These are phyloP conservation scores for Bolborhynchus lineola DNA, from an alignment of 2,113 vertebrate species.

Conservation along the genomic window DNA sequence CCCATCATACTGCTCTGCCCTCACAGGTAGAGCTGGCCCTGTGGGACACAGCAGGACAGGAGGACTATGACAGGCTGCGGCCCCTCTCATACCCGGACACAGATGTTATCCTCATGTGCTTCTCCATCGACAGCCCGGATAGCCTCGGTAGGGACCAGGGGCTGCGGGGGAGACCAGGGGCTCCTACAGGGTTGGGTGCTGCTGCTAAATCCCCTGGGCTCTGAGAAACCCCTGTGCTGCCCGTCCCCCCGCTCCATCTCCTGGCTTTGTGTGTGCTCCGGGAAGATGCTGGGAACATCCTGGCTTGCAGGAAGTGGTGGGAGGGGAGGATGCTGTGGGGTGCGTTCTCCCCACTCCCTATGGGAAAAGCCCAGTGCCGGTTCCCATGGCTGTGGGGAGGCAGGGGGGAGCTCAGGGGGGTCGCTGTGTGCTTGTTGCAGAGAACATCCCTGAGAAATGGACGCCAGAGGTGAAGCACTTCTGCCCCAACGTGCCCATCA, in stretches of 20 bases:
- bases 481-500: slow-evolving; percentile 97
- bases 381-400: fast-evolving
- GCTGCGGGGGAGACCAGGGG: neutral
- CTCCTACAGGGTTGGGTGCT: neutral
- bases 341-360: fast-evolving
- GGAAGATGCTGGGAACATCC: neutral
- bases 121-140: slow-evolving; percentile 97
- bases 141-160: slow-evolving; percentile 85
- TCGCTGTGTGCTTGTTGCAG: slow-evolving; percentile 43
- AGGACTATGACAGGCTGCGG: slow-evolving; percentile 93
- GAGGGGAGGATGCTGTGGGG: neutral
- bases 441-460: slow-evolving; percentile 99
- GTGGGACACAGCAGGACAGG: slow-evolving; percentile 97
- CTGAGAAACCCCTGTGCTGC: fast-evolving
- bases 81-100: slow-evolving; percentile 97
- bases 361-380: fast-evolving
- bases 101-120: slow-evolving; percentile 98
- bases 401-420: neutral
- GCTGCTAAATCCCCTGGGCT: neutral
- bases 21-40: slow-evolving; percentile 92
- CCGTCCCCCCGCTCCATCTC: neutral
- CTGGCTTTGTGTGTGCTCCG: neutral
- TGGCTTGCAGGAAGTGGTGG: neutral
- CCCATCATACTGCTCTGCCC: neutral
- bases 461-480: slow-evolving; percentile 98